A percentile compares a stretch with the other conserved stretches of the same genome.
These are phyloP conservation scores for Pogonognathellus flavescens DNA, from an alignment of 1,140 invertebrate species.

Conservation along the genomic window DNA sequence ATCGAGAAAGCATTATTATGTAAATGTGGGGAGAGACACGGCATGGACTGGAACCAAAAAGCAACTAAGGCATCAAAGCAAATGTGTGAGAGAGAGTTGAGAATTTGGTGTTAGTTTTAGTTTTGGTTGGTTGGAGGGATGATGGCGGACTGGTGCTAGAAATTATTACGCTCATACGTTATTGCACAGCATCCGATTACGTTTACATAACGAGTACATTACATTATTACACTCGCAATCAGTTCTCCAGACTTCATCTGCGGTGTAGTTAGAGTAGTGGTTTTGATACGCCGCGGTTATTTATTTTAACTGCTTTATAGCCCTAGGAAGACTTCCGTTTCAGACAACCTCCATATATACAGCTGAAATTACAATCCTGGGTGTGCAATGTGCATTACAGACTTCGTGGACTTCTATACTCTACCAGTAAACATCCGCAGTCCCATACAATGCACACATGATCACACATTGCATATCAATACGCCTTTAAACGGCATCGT, in stretches of 20 bases:
- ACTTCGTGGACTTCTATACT: too few species aligned
- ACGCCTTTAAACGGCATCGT: too few species aligned
- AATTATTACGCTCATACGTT: slow-evolving; percentile 16
- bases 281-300: not conserved
- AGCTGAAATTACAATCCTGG: too few species aligned
- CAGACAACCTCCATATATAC: not conserved
- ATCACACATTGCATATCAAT: too few species aligned
- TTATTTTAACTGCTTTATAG: slow-evolving; percentile 39
- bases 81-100: too few species aligned
- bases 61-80: too few species aligned
- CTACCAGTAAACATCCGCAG: too few species aligned
- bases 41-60: too few species aligned
- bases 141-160: not conserved
- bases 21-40: too few species aligned
- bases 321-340: slow-evolving; percentile 29
- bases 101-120: not conserved
- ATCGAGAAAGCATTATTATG: too few species aligned
- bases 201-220: slow-evolving; percentile 15
- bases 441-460: too few species aligned
- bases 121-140: slow-evolving; percentile 1
- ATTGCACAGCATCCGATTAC: not conserved
- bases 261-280: slow-evolving; percentile 6
- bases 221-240: slow-evolving; percentile 4
- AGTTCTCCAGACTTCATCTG: not conserved
- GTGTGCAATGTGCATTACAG: too few species aligned